Conservation (phyloP, 1,140 invertebrate genomes). For the Reticulitermes speratus region DNA sequence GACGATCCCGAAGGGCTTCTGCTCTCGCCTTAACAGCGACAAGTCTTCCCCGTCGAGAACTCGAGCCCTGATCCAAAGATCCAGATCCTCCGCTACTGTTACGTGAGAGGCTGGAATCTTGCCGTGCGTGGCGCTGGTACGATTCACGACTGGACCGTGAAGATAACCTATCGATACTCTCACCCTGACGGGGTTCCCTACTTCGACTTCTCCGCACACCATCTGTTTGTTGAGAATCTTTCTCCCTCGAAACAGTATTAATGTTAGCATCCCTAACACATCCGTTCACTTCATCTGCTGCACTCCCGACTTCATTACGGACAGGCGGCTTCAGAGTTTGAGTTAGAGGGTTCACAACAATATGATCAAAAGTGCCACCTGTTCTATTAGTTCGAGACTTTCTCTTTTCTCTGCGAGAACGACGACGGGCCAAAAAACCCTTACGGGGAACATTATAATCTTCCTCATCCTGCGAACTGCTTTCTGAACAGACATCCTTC, state of each 20-base stretch:
- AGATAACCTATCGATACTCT: conserved; percentile 46
- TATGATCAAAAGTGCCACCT: conserved; percentile 42
- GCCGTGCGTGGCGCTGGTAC: conserved; percentile 22
- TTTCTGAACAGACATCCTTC: conserved; percentile 53
- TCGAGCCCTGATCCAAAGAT: conserved; percentile 51
- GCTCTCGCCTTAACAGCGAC: conserved; percentile 62
- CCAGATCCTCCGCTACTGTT: conserved; percentile 46
- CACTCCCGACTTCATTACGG: conserved; percentile 49
- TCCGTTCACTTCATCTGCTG: conserved; percentile 49
- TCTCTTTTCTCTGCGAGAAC: conserved; percentile 50
- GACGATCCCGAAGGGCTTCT: conserved; percentile 61
- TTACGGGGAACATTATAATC: conserved; percentile 23
- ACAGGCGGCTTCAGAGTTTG: conserved; percentile 45
- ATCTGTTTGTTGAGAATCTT: neutral
- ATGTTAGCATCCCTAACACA: conserved; percentile 37
- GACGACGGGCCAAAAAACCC: conserved; percentile 49
- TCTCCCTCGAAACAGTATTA: neutral
- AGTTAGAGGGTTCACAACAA: conserved; percentile 48
- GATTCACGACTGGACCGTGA: conserved; percentile 40
- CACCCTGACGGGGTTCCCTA: conserved; percentile 34
- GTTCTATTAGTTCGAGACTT: conserved; percentile 44
- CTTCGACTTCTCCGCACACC: conserved; percentile 3
- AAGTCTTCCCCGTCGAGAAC: conserved; percentile 48
- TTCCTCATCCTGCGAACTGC: conserved; percentile 62
- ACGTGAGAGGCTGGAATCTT: conserved; percentile 34